Evolutionary conservation across 2,888 invertebrate species (phyloP).

Genomic region (Spodoptera picta): DNA sequence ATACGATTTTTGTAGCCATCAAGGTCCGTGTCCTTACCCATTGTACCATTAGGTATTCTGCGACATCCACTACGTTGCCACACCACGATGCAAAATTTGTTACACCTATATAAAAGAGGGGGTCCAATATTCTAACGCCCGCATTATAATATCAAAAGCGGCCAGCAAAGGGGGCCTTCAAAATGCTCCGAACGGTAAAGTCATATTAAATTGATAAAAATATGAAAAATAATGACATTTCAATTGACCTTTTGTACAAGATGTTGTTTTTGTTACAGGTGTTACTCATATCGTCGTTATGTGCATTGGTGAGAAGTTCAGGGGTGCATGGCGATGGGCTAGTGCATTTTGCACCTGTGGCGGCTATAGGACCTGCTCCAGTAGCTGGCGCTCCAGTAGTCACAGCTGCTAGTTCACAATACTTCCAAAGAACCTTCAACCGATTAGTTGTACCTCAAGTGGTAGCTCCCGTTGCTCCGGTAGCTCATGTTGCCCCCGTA

Average conservation of each 20-base stretch:
- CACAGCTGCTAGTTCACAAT: conserved; percentile 91
- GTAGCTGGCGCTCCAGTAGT: conserved; percentile 85
- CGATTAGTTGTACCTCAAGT: conserved; percentile 72
- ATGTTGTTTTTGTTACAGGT: conserved; percentile 68
- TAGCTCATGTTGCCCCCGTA: conserved; percentile 30
- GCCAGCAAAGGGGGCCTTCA: conserved; percentile 71
- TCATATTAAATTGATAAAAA: conserved; percentile 14
- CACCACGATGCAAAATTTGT: conserved; percentile 87
- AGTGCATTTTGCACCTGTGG: conserved; percentile 40
- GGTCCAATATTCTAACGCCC: conserved; percentile 81
- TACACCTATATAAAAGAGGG: conserved; percentile 87
- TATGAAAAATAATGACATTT: conserved; percentile 20
- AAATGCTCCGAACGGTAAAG: conserved; percentile 78
- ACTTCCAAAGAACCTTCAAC: conserved; percentile 91
- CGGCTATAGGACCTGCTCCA: conserved; percentile 46
- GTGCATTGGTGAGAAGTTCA: conserved; percentile 70
- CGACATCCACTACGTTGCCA: conserved; percentile 81
- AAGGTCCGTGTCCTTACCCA: conserved; percentile 86
- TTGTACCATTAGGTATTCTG: conserved; percentile 86
- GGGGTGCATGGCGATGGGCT: conserved; percentile 63
- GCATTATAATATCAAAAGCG: conserved; percentile 82
- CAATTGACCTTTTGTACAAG: conserved; percentile 7
- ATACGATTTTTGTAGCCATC: conserved; percentile 87
- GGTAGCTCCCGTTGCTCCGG: conserved; percentile 43
- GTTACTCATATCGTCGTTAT: conserved; percentile 66